A percentile compares a stretch with the other conserved stretches of the same genome.
phyloP scores from a whole-genome alignment of 2,113 vertebrate genomes.

The Pontoporia blainvillei region DNA sequence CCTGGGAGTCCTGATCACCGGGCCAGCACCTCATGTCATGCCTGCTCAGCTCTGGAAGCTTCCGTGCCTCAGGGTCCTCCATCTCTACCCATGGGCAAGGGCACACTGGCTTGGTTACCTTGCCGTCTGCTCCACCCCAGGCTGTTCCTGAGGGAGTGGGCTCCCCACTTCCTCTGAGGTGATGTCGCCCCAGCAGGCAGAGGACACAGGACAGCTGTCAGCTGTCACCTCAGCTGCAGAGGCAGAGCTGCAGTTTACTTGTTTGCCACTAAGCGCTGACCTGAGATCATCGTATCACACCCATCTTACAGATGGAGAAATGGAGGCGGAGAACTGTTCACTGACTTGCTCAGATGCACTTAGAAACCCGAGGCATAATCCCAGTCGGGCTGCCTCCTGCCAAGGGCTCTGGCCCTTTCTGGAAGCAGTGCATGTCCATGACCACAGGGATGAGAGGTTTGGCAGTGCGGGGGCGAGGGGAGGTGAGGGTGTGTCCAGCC shows the following conservation, averaged over 20 bases:
- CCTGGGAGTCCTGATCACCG: slow-evolving; percentile 12
- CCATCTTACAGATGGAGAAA: not conserved
- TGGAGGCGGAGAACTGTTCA: not conserved
- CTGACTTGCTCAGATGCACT: not conserved
- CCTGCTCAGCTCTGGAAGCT: not conserved
- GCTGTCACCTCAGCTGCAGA: not conserved
- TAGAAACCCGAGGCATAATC: not conserved
- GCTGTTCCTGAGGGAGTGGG: not conserved
- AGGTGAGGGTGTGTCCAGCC: not conserved
- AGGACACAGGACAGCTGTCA: not conserved
- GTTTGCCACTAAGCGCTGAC: not conserved
- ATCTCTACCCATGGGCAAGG: not conserved
- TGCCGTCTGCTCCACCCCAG: not conserved
- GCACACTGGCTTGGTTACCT: not conserved
- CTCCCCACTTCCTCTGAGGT: not conserved
- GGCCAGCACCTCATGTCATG: not conserved
- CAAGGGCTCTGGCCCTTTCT: not conserved
- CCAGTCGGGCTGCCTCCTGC: not conserved
- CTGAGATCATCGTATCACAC: not conserved
- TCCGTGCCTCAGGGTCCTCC: not conserved
- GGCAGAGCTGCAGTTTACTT: not conserved
- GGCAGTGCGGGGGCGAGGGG: not conserved
- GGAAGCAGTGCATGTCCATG: not conserved
- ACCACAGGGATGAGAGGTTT: not conserved
- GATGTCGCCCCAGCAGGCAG: not conserved